These are phyloP conservation scores for Euura saliciscinereae DNA, from an alignment of 1,140 invertebrate species.

Conservation along the genomic window DNA sequence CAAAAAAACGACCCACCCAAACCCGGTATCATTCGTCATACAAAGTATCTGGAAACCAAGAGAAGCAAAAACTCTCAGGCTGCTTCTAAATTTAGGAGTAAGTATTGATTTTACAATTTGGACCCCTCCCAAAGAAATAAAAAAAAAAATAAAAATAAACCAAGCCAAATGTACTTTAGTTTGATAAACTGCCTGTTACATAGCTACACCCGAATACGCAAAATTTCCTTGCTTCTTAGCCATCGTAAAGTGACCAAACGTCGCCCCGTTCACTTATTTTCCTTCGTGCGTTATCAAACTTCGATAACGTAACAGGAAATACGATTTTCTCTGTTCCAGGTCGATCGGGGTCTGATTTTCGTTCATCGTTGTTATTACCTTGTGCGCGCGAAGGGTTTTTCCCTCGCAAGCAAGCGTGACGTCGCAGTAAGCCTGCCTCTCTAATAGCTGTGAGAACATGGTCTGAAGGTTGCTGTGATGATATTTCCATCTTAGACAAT, in stretches of 20 bases:
- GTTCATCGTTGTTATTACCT: conserved; percentile 61
- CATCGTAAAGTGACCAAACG: too few species aligned
- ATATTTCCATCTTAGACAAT: conserved; percentile 90
- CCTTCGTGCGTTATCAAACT: too few species aligned
- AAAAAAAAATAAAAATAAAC: conserved; percentile 48
- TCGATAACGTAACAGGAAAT: too few species aligned
- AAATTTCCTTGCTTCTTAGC: too few species aligned
- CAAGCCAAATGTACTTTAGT: conserved; percentile 59
- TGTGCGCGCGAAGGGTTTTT: conserved; percentile 85
- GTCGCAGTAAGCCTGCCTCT: conserved; percentile 89
- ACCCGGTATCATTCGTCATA: conserved; percentile 9
- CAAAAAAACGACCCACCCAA: too few species aligned
- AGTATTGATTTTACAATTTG: conserved; percentile 62
- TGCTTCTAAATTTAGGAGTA: conserved; percentile 56
- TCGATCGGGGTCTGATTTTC: too few species aligned
- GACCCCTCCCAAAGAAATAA: conserved; percentile 55
- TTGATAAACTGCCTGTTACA: conserved; percentile 55
- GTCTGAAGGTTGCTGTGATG: conserved; percentile 88
- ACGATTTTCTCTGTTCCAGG: too few species aligned
- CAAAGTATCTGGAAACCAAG: neutral
- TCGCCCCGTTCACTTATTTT: too few species aligned
- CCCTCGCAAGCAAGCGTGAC: conserved; percentile 90
- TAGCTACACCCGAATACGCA: neutral
- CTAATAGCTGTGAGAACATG: conserved; percentile 88
- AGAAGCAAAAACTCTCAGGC: conserved; percentile 23